Conservation (phyloP, 2,113 vertebrate species). For the Pygoscelis adeliae region DNA sequence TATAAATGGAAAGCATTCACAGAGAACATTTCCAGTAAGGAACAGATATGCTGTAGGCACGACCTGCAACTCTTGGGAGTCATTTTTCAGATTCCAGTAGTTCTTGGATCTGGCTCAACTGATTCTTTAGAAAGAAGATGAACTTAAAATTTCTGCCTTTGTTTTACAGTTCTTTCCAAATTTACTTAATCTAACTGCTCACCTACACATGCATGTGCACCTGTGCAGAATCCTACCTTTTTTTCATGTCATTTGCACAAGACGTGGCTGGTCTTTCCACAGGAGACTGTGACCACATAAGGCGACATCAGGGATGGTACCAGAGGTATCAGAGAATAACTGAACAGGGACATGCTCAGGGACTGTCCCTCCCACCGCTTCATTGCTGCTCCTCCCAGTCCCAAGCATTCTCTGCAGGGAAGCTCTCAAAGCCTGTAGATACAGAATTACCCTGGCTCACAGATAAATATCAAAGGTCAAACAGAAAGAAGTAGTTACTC, state of each 20-base stretch:
- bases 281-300: neutral
- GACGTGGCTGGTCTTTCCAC: neutral
- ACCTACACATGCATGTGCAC: neutral
- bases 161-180: neutral
- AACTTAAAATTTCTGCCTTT: neutral
- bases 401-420: neutral
- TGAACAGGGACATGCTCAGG: neutral
- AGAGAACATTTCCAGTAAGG: neutral
- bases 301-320: no score
- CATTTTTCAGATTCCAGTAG: neutral
- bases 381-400: neutral
- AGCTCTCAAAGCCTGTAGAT: neutral
- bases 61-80: neutral
- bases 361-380: neutral
- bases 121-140: neutral
- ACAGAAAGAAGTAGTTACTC: neutral
- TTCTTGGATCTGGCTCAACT: neutral
- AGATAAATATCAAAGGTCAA: neutral
- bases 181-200: neutral
- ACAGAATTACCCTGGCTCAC: neutral
- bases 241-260: neutral
- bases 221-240: neutral
- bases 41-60: neutral
- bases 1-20: neutral
- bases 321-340: neutral